Conservation (phyloP, 2,888 invertebrate genomes). For the Agrilus cyanescens region DNA sequence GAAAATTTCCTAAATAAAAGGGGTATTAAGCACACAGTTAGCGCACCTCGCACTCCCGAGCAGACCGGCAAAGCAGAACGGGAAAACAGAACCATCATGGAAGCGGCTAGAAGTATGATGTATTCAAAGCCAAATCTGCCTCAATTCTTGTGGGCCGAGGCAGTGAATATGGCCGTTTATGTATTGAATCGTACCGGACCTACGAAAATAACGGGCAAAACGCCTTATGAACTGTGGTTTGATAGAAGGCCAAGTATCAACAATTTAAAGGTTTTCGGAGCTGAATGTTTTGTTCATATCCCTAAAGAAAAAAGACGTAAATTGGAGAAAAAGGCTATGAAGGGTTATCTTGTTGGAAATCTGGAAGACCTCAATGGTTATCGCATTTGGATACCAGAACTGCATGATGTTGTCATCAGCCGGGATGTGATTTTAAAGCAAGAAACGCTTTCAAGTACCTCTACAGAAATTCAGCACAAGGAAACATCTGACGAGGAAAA, state of each 20-base stretch:
- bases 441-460: too few relatives aligned
- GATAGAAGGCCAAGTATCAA: conserved; percentile 4
- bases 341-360: conserved; percentile 14
- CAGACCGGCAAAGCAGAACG: too few relatives aligned
- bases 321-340: conserved; percentile 12
- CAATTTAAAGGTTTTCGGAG: conserved; percentile 14
- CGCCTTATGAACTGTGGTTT: conserved; percentile 9
- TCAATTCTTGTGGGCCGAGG: too few relatives aligned
- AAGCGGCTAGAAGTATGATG: too few relatives aligned
- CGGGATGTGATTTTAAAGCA: conserved; percentile 14
- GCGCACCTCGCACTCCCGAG: conserved; percentile 6
- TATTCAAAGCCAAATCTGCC: too few relatives aligned
- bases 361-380: conserved; percentile 12
- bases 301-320: conserved; percentile 15
- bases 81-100: too few relatives aligned
- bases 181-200: conserved; percentile 13
- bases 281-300: conserved; percentile 15
- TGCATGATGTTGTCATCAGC: conserved; percentile 11
- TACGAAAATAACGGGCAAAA: conserved; percentile 7
- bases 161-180: too few relatives aligned
- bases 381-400: conserved; percentile 13
- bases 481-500: not conserved
- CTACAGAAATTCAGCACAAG: not conserved
- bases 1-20: conserved; percentile 6
- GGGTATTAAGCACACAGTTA: conserved; percentile 13